A percentile compares a stretch with the other conserved stretches of the same genome.
These are phyloP conservation scores for Centruroides sculpturatus DNA, from an alignment of 1,140 invertebrate species.

Conservation along the genomic window DNA sequence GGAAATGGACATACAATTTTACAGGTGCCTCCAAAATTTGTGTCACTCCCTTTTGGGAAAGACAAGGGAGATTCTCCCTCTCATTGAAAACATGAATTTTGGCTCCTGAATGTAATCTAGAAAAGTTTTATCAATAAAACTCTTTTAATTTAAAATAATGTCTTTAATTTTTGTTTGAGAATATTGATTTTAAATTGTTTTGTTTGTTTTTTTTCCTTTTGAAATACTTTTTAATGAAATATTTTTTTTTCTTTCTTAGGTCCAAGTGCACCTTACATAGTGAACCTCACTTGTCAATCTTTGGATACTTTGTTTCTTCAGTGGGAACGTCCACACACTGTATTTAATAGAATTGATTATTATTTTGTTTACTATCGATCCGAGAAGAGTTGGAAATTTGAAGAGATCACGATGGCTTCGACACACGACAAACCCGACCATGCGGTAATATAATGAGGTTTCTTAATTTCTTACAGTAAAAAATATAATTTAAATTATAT, in stretches of 20 bases:
- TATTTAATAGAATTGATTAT: constrained; percentile 51
- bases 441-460: constrained; percentile 11
- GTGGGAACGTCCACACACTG: constrained; percentile 57
- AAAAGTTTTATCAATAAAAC: too few relatives aligned
- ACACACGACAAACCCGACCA: constrained; percentile 14
- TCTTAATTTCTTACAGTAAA: neutral
- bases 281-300: constrained; percentile 68
- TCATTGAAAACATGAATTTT: too few relatives aligned
- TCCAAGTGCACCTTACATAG: constrained; percentile 57
- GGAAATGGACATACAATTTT: too few relatives aligned
- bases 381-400: constrained; percentile 39
- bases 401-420: constrained; percentile 44
- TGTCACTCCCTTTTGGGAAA: too few relatives aligned
- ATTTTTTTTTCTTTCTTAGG: constrained; percentile 1
- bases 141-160: too few relatives aligned
- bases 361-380: constrained; percentile 54
- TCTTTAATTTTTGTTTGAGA: too few relatives aligned
- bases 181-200: too few relatives aligned
- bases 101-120: too few relatives aligned
- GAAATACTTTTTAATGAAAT: neutral
- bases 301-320: constrained; percentile 57
- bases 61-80: too few relatives aligned
- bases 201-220: too few relatives aligned
- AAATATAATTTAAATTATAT: neutral
- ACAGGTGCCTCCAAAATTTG: too few relatives aligned